Conservation (phyloP, 2,113 vertebrate species). For the Hippopotamus amphibius region DNA sequence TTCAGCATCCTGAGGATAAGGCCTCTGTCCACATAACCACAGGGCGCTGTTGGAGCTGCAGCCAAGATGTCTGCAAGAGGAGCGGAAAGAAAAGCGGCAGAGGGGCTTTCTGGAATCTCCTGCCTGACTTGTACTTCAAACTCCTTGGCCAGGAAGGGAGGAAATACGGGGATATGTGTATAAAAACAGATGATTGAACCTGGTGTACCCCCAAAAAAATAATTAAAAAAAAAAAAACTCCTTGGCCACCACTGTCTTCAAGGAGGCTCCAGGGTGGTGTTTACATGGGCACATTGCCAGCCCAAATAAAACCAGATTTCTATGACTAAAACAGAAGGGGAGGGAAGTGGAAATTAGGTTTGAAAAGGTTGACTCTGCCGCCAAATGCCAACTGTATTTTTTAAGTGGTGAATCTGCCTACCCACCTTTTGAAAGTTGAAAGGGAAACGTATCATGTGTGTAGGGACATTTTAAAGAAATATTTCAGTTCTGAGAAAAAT, state of each 20-base stretch:
- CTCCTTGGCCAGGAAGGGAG: neutral
- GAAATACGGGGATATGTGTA: no score
- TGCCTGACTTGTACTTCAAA: conserved; percentile 13
- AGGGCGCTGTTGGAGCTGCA: neutral
- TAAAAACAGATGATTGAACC: no score
- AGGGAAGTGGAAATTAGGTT: conserved; percentile 3
- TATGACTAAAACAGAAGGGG: neutral
- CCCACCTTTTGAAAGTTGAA: conserved; percentile 29
- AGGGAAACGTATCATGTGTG: neutral
- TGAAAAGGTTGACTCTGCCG: conserved; percentile 43
- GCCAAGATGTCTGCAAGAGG: neutral
- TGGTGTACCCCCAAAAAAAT: no score
- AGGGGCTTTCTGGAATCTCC: neutral
- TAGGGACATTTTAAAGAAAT: conserved; percentile 33
- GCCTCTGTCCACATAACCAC: neutral
- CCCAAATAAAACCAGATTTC: conserved; percentile 23
- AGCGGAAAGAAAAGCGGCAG: neutral
- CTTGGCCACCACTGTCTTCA: neutral
- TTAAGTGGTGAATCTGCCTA: conserved; percentile 45
- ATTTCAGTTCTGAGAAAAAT: neutral
- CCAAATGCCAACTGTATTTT: conserved; percentile 47
- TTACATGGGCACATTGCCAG: conserved; percentile 30
- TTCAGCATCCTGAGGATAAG: neutral
- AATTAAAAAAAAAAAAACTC: neutral
- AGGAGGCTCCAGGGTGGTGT: conserved; percentile 15